Base-by-base conservation (phyloP, 2,113 vertebrate species). In the Nymphicus hollandicus region DNA sequence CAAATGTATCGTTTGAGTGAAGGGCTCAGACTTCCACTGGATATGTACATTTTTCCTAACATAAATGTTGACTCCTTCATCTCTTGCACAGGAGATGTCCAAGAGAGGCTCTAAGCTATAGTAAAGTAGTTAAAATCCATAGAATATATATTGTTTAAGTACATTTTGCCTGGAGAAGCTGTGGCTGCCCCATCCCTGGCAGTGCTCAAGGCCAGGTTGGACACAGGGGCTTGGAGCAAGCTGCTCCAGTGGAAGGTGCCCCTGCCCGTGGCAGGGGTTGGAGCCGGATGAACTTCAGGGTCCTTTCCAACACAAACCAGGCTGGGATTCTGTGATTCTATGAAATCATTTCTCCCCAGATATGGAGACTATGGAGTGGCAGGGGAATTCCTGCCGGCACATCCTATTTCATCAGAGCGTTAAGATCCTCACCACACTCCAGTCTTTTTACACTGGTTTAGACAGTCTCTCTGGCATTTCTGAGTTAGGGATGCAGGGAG, bases 201-300 rank as follows among this genome's bases (percentile, higher is more conserved):
- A 90, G 25, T 43, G 53, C 0, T 56, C 41, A 18, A 33, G 47
- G 71, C n/a, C 41, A 55, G 41, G 64, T 0, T 43, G 78, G 61
- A 46, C 0, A 56, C 11, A 55, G 1, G 37, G 15, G 23, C 52
- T 39, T 17, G 71, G 63, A 55, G 47, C 12, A 15, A 0, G 1
- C 65, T 78, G 65, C 35, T 18, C 17, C 0, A 37, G 35, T 19
- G 55, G n/a, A 1, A 69, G 19, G 16, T 46, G n/a, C 69, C 70
- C 39, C 58, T 73, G 43, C 7, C 35, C 20, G 0, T 43, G 77
- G 31, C 68, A 43, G 43, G 49, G 37, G 22, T 10, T 35, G 35
- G 53, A 0, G 10, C 33, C n/a, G 61, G 53, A 35, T 29, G 39
- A 39, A 6, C 29, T 15, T 9, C 28, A 6, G 50, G 10, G 35